Percentiles rank a stretch among this genome's conserved stretches.
Evolutionary conservation across 2,888 invertebrate species (phyloP).

Genomic region (Cryptocheilus praepositus): DNA sequence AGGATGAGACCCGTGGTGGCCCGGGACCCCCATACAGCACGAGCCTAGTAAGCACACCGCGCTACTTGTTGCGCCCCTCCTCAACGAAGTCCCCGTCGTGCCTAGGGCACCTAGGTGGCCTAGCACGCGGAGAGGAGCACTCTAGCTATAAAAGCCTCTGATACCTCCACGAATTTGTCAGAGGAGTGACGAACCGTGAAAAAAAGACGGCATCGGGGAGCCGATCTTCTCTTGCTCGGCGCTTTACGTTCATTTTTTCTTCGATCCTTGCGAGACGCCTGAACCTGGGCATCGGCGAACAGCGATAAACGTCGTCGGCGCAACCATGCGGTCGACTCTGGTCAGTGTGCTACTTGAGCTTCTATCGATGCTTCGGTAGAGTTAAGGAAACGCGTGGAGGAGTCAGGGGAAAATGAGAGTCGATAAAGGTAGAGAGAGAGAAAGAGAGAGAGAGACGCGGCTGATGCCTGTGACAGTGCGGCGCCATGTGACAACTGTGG

Average conservation of each 20-base stretch:
- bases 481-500: no score
- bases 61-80: slow-evolving; percentile 1
- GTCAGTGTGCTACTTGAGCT: slow-evolving; percentile 51
- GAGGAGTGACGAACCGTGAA: slow-evolving; percentile 60
- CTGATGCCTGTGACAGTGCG: no score
- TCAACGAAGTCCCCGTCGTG: neutral
- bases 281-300: neutral
- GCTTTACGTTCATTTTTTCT: slow-evolving; percentile 9
- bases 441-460: no score
- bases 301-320: slow-evolving; percentile 15
- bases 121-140: slow-evolving; percentile 33
- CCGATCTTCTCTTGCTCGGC: slow-evolving; percentile 35
- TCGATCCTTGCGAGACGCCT: neutral
- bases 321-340: slow-evolving; percentile 51
- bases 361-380: slow-evolving; percentile 1
- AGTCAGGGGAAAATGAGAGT: no score
- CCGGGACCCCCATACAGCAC: no score
- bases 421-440: neutral
- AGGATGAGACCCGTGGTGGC: no score
- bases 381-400: neutral
- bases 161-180: slow-evolving; percentile 60
- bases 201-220: slow-evolving; percentile 48
- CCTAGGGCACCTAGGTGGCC: neutral
- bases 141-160: slow-evolving; percentile 66
- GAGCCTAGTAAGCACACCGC: no score